These are phyloP conservation scores for Dinomys branickii DNA, from an alignment of 2,113 vertebrate species.

Conservation along the genomic window DNA sequence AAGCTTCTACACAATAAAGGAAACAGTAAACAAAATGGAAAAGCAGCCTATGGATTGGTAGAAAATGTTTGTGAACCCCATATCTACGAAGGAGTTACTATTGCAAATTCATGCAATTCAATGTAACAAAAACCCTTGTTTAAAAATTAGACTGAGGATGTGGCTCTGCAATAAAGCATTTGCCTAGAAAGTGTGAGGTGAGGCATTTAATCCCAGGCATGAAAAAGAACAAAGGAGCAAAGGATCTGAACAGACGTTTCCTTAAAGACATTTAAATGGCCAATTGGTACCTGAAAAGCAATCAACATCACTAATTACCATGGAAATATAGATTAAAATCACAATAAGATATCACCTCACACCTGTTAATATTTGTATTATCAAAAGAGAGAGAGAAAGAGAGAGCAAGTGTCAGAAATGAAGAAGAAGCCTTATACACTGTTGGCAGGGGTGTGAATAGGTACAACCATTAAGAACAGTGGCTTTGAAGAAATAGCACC, in stretches of 20 bases:
- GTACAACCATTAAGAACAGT: too few species aligned
- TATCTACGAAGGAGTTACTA: background rate
- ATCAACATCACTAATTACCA: background rate
- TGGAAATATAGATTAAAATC: background rate
- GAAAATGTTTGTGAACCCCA: background rate
- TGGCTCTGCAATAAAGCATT: background rate
- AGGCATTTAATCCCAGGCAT: background rate
- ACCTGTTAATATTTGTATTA: background rate
- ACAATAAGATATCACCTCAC: background rate
- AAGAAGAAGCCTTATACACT: too few species aligned
- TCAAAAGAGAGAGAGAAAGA: background rate
- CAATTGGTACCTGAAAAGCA: background rate
- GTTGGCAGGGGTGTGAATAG: too few species aligned
- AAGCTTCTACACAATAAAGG: background rate
- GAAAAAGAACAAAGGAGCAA: background rate
- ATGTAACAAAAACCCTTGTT: background rate
- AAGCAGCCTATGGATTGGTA: background rate
- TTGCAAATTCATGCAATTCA: background rate
- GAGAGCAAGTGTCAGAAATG: background rate
- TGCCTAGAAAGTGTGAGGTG: background rate
- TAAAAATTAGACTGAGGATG: background rate
- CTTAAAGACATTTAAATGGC: background rate
- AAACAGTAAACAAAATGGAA: background rate
- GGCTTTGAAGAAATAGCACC: background rate
- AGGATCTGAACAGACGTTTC: background rate